Conservation (phyloP, 2,797 vertebrate genomes). For the Schizothorax lantsangensis region DNA sequence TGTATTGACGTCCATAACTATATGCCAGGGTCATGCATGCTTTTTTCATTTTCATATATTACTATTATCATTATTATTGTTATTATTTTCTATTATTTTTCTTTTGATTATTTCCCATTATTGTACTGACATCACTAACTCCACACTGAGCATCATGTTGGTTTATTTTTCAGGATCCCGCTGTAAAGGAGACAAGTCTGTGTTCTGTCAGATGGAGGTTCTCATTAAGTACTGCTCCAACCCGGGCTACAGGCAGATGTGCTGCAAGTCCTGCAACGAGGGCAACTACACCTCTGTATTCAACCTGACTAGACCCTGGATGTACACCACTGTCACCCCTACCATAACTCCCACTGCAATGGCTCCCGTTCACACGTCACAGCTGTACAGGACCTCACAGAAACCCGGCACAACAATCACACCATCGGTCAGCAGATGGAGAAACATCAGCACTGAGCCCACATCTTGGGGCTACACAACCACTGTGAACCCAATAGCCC, state of each 20-base stretch:
- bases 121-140: background rate
- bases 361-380: background rate
- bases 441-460: slow-evolving; percentile 31
- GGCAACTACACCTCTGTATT: slow-evolving; percentile 64
- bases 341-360: background rate
- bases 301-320: slow-evolving; percentile 52
- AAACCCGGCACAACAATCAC: slow-evolving; percentile 24
- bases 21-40: background rate
- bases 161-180: slow-evolving; percentile 77
- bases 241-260: slow-evolving; percentile 87
- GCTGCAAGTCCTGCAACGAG: slow-evolving; percentile 88
- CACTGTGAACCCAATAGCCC: slow-evolving; percentile 21
- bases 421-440: slow-evolving; percentile 30
- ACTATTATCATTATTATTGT: background rate
- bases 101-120: background rate
- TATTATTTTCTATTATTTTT: background rate
- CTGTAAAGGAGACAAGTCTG: slow-evolving; percentile 92
- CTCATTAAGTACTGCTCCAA: slow-evolving; percentile 90
- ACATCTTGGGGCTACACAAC: slow-evolving; percentile 34
- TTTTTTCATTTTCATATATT: background rate
- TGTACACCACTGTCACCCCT: slow-evolving; percentile 24
- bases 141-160: background rate
- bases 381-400: slow-evolving; percentile 3
- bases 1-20: background rate
- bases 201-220: slow-evolving; percentile 91